These are phyloP conservation scores for Poecilobothrus nobilitatus DNA, from an alignment of 2,888 invertebrate species.

Conservation along the genomic window DNA sequence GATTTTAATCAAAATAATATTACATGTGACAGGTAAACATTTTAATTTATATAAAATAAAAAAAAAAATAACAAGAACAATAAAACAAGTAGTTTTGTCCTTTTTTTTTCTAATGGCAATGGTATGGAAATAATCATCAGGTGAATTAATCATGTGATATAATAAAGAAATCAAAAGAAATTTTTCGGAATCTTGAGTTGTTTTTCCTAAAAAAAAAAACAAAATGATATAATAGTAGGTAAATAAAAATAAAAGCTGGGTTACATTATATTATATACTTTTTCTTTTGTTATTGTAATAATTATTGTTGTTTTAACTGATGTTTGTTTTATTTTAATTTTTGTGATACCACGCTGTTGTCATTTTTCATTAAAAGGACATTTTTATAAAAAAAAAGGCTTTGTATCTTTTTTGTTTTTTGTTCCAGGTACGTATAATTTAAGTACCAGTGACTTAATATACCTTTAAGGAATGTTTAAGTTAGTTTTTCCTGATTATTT, in stretches of 20 bases:
- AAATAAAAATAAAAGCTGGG: not conserved
- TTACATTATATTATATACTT: not conserved
- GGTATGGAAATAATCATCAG: not conserved
- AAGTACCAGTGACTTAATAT: not conserved
- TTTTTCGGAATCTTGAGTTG: not conserved
- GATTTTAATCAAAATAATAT: not conserved
- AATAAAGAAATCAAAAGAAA: not conserved
- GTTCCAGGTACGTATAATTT: not conserved
- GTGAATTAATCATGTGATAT: not conserved
- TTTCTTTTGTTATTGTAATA: not conserved
- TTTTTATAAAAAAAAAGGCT: not conserved
- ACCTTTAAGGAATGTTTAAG: not conserved
- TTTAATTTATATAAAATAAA: not conserved
- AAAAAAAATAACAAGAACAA: not conserved
- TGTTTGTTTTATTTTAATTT: not conserved
- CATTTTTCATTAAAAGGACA: conserved; percentile 5
- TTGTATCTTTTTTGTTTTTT: not conserved
- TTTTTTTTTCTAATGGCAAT: too few species aligned
- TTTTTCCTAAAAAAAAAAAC: too few species aligned
- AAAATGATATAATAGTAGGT: too few species aligned
- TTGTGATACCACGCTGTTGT: not conserved
- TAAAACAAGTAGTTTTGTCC: too few species aligned
- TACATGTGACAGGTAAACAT: not conserved
- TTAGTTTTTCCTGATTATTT: not conserved
- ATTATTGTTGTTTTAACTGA: too few species aligned